phyloP scores from a whole-genome alignment of 2,113 vertebrate species.

The Prolemur simus region DNA sequence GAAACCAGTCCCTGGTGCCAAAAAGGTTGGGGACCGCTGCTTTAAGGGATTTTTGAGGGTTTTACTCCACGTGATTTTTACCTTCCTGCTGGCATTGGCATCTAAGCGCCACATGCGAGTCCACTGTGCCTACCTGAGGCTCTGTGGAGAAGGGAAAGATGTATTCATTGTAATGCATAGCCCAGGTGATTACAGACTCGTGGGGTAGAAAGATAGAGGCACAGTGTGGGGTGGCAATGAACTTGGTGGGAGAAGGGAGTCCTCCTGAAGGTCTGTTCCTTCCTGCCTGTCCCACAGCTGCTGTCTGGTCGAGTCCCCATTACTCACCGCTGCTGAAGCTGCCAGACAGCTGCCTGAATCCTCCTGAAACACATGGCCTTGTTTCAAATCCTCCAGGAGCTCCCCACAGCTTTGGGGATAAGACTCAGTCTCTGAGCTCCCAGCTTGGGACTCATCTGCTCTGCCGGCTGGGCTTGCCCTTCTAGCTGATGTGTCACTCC shows the following conservation, averaged over 20 bases:
- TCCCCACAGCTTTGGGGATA: too few relatives aligned
- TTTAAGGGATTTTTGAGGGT: not conserved
- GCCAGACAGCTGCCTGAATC: not conserved
- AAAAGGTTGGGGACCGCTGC: too few relatives aligned
- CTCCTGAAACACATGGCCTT: not conserved
- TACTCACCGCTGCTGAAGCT: not conserved
- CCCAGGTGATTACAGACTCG: not conserved
- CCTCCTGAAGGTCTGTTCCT: not conserved
- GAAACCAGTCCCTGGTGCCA: too few relatives aligned
- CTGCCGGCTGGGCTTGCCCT: not conserved
- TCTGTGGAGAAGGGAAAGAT: not conserved
- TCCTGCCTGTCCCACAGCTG: not conserved
- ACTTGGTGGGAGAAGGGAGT: not conserved
- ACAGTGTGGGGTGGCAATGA: not conserved
- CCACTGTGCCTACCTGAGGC: not conserved
- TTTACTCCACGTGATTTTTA: not conserved
- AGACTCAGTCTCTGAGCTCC: not conserved
- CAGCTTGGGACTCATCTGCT: rapidly evolving
- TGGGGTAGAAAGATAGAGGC: not conserved
- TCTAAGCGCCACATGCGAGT: not conserved
- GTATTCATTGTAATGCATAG: not conserved
- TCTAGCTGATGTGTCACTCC: not conserved
- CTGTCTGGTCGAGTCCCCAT: not conserved
- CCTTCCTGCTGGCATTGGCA: not conserved
- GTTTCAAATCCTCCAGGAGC: not conserved